A percentile compares a stretch with the other conserved stretches of the same genome.
Conservation (phyloP, 2,797 vertebrate species). For the Neosilurus mollespiculum region DNA sequence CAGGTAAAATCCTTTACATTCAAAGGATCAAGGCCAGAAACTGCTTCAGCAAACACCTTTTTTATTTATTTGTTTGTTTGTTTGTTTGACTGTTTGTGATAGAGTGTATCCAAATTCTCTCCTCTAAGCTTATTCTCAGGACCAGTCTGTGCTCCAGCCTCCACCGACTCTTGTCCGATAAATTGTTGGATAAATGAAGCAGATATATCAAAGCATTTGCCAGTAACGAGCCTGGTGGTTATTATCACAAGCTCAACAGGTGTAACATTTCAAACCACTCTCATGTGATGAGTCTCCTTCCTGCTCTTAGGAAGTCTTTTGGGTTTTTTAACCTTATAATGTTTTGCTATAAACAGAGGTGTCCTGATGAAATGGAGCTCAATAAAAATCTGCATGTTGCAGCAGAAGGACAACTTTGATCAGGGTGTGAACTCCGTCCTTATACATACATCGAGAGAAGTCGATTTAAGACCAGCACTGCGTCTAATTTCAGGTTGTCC, state of each 20-base stretch:
- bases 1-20: slow-evolving; percentile 12
- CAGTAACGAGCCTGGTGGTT: neutral
- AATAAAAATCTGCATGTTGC: neutral
- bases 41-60: neutral
- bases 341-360: neutral
- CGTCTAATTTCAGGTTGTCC: neutral
- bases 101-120: neutral
- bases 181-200: slow-evolving; percentile 1
- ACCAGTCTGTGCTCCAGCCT: neutral
- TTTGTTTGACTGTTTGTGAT: neutral
- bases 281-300: slow-evolving; percentile 22
- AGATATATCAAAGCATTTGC: slow-evolving; percentile 11
- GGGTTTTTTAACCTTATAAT: neutral
- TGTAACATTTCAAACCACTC: slow-evolving; percentile 37
- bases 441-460: neutral
- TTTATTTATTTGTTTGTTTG: slow-evolving; percentile 11
- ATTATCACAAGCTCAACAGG: neutral
- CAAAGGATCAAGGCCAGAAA: slow-evolving; percentile 6
- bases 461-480: neutral
- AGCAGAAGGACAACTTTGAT: neutral
- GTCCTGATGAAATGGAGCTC: neutral
- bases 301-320: neutral
- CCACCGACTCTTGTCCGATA: neutral
- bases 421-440: neutral
- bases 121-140: slow-evolving; percentile 8